These are phyloP conservation scores for Caenorhabditis zanzibari DNA, from an alignment of 2,888 invertebrate genomes.

Conservation along the genomic window DNA sequence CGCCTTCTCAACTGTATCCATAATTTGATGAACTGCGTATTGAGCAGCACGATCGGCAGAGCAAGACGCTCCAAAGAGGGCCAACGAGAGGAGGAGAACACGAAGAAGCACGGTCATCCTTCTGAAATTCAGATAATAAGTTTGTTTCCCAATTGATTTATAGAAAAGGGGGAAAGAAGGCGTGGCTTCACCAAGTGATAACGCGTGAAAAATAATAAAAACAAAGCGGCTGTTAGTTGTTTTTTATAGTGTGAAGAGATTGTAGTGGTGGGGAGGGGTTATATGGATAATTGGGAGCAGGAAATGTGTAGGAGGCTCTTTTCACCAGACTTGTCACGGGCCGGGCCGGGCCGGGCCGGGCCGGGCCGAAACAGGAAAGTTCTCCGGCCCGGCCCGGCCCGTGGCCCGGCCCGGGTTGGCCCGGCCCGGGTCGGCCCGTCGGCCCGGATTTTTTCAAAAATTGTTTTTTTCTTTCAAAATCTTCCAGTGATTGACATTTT, in stretches of 20 bases:
- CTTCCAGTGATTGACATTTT: too few relatives aligned
- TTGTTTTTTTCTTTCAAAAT: too few relatives aligned
- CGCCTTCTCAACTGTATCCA: constrained; percentile 31
- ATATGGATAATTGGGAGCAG: constrained; percentile 43
- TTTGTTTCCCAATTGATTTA: neutral
- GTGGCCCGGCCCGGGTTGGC: too few relatives aligned
- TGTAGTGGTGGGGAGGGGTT: constrained; percentile 24
- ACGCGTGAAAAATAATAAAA: constrained; percentile 26
- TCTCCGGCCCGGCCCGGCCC: too few relatives aligned
- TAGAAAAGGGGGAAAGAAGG: neutral
- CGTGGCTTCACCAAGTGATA: neutral
- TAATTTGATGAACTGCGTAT: constrained; percentile 39
- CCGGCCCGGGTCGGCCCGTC: too few relatives aligned
- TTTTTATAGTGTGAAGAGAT: constrained; percentile 28
- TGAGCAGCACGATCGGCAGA: constrained; percentile 20
- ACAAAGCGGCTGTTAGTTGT: neutral
- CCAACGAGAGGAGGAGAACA: constrained; percentile 47
- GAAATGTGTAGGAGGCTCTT: constrained; percentile 30
- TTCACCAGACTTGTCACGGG: too few relatives aligned
- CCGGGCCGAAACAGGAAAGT: too few relatives aligned
- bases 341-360: too few relatives aligned
- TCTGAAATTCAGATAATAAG: constrained; percentile 13
- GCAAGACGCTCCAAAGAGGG: constrained; percentile 33
- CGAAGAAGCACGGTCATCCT: constrained; percentile 32
- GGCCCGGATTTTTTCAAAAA: too few relatives aligned